Evolutionary conservation across 2,888 invertebrate genomes (phyloP), one percentile per base, ranked within the genome.

Genomic region (Drosophila paramelanica): DNA sequence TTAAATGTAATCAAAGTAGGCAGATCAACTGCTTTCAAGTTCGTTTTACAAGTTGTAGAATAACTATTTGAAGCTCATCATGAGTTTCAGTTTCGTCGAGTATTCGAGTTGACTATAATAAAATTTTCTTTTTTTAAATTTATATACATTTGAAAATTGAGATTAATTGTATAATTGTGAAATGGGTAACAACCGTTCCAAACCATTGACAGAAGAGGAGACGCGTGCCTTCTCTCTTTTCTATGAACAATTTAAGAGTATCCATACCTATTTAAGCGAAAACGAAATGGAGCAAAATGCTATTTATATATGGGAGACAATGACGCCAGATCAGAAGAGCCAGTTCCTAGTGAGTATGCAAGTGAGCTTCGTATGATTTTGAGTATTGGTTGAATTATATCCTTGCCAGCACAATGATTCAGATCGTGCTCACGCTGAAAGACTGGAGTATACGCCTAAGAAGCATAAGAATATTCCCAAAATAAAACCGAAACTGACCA

Each of bases 271-370:
- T 25, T 13, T 45, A 8, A 25, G 0, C 1, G 45, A 25, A 0
- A 0, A 1, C 0, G 45, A 55, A 0, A 2, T 45, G 3, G 13
- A 13, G 14, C 11, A 13, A 5, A 45, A 45, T 45, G 55, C 55
- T 45, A 2, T 3, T 8, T 13, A 25, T 14, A 55, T 25, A 5
- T 55, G 55, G 55, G 5, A 25, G 1, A 8, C 14, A 5, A 45
- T 55, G 55, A 25, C 55, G 14, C 14, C 36, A 0, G 14, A 14
- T 14, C 55, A 55, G 45, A 55, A 33, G 55, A 25, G 13, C 45
- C 33, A 45, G 14, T 55, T 36, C 14, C 23, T 17, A 3, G 55
- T 55, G 33, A 55, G 55, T 55, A 45, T 23, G 2, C 11, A 20
- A 31, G 1, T 23, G 4, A 17, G 10, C 4, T 10, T 17, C 4